Evolutionary conservation across 2,888 invertebrate genomes (phyloP).

Genomic region (Tricholauxania praeusta): DNA sequence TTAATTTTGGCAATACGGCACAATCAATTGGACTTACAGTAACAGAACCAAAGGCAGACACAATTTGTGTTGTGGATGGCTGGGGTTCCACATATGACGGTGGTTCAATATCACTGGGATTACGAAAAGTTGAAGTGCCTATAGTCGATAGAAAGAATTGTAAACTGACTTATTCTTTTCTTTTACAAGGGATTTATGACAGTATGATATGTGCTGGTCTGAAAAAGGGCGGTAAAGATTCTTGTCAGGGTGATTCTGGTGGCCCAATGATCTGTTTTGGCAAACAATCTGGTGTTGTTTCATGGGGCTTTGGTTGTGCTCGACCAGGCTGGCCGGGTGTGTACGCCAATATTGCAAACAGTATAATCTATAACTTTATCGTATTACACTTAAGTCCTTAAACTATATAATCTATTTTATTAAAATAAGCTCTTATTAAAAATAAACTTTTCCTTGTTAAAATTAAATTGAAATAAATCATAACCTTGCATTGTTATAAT

Average conservation of each 20-base stretch:
- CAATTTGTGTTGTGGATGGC: slow-evolving; percentile 45
- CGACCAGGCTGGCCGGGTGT: slow-evolving; percentile 48
- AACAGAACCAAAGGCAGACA: too few relatives aligned
- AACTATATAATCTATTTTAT: too few relatives aligned
- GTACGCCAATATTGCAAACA: slow-evolving; percentile 46
- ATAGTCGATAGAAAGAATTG: slow-evolving; percentile 67
- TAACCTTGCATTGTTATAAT: too few relatives aligned
- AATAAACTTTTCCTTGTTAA: too few relatives aligned
- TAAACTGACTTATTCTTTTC: too few relatives aligned
- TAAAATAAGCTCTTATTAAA: too few relatives aligned
- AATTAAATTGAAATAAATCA: too few relatives aligned
- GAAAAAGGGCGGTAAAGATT: slow-evolving; percentile 48
- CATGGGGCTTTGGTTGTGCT: slow-evolving; percentile 56
- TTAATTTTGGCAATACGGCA: too few relatives aligned
- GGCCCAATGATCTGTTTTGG: slow-evolving; percentile 49
- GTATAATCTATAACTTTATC: too few relatives aligned
- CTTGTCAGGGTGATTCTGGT: slow-evolving; percentile 55
- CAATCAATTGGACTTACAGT: too few relatives aligned
- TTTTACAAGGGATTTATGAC: slow-evolving; percentile 50
- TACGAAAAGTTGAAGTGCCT: slow-evolving; percentile 66
- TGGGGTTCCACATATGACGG: slow-evolving; percentile 47
- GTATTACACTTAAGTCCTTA: too few relatives aligned
- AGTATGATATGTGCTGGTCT: slow-evolving; percentile 54
- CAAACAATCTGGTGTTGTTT: slow-evolving; percentile 52
- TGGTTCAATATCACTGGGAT: slow-evolving; percentile 58